These are phyloP conservation scores for Microcebus lehilahytsara DNA, from an alignment of 2,113 vertebrate species.

Conservation along the genomic window DNA sequence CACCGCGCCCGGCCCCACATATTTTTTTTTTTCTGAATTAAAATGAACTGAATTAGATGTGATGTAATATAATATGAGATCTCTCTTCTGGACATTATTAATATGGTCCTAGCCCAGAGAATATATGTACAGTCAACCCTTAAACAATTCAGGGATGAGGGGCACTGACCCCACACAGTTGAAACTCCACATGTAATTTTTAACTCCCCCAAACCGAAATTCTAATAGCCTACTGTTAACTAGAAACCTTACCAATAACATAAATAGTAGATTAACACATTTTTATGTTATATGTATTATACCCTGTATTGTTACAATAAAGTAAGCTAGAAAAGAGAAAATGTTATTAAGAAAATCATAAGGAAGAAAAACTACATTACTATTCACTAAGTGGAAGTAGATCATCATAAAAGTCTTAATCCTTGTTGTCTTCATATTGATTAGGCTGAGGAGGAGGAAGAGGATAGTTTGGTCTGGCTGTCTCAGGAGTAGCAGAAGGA, in stretches of 20 bases:
- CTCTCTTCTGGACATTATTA: not conserved
- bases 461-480: not conserved
- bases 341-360: not conserved
- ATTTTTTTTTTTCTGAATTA: not conserved
- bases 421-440: not conserved
- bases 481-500: not conserved
- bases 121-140: not conserved
- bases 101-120: not conserved
- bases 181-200: not conserved
- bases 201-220: not conserved
- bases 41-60: slow-evolving; percentile 6
- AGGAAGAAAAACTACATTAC: not conserved
- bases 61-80: not conserved
- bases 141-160: not conserved
- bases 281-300: not conserved
- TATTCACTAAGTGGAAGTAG: not conserved
- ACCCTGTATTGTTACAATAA: not conserved
- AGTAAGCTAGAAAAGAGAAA: not conserved
- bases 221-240: not conserved
- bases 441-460: not conserved
- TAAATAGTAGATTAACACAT: not conserved
- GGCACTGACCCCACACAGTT: not conserved
- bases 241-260: not conserved
- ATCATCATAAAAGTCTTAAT: not conserved
- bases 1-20: too few relatives aligned